Percentiles rank a stretch among this genome's conserved stretches.
These are phyloP conservation scores for Tricholauxania praeusta DNA, from an alignment of 2,888 invertebrate genomes.

Conservation along the genomic window DNA sequence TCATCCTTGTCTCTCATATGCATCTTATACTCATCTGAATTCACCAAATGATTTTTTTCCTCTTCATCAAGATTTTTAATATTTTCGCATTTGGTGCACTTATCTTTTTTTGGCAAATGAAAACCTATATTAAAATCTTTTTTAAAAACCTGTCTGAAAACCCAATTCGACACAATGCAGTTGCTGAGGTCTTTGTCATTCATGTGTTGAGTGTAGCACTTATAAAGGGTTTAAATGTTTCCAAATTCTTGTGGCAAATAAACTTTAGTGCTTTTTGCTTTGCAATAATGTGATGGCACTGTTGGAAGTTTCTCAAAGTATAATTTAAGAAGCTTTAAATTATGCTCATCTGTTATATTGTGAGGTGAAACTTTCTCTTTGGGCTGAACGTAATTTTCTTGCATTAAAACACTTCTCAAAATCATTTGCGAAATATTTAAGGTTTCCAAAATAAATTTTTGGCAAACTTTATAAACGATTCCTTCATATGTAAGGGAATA, in stretches of 20 bases:
- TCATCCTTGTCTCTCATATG: constrained; percentile 38
- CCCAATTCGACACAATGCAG: constrained; percentile 38
- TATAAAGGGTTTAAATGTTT: constrained; percentile 32
- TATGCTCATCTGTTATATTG: constrained; percentile 32
- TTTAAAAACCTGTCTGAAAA: too few relatives aligned
- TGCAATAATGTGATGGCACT: constrained; percentile 32
- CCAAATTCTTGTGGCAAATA: constrained; percentile 23
- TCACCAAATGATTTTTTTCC: constrained; percentile 36
- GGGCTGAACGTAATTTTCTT: constrained; percentile 37
- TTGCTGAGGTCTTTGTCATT: constrained; percentile 37
- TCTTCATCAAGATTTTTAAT: constrained; percentile 39
- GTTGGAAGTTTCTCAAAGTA: constrained; percentile 35
- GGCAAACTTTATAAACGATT: constrained; percentile 38
- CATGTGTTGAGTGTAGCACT: constrained; percentile 37
- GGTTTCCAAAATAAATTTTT: constrained; percentile 37
- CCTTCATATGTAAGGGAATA: constrained; percentile 35
- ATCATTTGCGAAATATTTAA: constrained; percentile 37
- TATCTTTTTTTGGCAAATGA: too few relatives aligned
- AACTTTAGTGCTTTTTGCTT: constrained; percentile 29
- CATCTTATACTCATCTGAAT: constrained; percentile 37
- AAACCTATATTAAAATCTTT: too few relatives aligned
- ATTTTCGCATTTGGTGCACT: constrained; percentile 36
- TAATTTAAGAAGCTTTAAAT: constrained; percentile 30
- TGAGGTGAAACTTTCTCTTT: constrained; percentile 10
- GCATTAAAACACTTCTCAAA: constrained; percentile 30